Evolutionary conservation across 2,888 invertebrate species (phyloP).

Genomic region (Hirtodrosophila histrioides): DNA sequence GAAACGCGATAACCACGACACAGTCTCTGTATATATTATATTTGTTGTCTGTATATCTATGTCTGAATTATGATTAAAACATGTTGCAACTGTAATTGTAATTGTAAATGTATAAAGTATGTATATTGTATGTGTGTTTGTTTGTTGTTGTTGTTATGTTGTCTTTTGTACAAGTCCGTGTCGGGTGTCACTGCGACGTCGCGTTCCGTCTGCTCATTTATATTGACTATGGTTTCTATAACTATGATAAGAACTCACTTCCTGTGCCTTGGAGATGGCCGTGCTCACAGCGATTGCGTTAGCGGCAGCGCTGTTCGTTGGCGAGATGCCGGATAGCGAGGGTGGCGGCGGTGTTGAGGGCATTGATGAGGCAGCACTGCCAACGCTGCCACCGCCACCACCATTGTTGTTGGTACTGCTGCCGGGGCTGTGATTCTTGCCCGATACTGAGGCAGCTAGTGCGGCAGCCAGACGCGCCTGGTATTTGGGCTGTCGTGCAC

Average conservation of each 20-base stretch:
- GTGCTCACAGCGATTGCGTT: conserved; percentile 85
- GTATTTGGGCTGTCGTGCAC: conserved; percentile 89
- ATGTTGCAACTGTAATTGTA: conserved; percentile 14
- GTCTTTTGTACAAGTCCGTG: conserved; percentile 70
- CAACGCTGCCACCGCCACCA: conserved; percentile 45
- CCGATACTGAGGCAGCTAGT: conserved; percentile 37
- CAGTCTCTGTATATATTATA: conserved; percentile 49
- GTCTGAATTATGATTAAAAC: conserved; percentile 1
- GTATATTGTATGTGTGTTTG: conserved; percentile 3
- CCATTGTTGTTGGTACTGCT: conserved; percentile 8
- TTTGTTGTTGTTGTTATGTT: conserved; percentile 25
- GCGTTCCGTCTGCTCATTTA: conserved; percentile 69
- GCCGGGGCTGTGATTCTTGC: conserved; percentile 32
- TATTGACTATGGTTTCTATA: conserved; percentile 84
- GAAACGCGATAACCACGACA: conserved; percentile 55
- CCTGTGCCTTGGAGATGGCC: conserved; percentile 84
- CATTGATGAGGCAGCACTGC: conserved; percentile 79
- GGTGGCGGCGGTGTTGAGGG: conserved; percentile 70
- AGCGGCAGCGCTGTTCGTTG: conserved; percentile 61
- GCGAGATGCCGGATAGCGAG: conserved; percentile 72
- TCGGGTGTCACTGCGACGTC: conserved; percentile 22
- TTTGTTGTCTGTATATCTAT: conserved; percentile 15
- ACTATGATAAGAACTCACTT: conserved; percentile 84
- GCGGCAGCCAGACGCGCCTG: conserved; percentile 85
- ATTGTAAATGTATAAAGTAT: neutral